phyloP scores from a whole-genome alignment of 2,113 vertebrate genomes.

The Crotalus helleri region DNA sequence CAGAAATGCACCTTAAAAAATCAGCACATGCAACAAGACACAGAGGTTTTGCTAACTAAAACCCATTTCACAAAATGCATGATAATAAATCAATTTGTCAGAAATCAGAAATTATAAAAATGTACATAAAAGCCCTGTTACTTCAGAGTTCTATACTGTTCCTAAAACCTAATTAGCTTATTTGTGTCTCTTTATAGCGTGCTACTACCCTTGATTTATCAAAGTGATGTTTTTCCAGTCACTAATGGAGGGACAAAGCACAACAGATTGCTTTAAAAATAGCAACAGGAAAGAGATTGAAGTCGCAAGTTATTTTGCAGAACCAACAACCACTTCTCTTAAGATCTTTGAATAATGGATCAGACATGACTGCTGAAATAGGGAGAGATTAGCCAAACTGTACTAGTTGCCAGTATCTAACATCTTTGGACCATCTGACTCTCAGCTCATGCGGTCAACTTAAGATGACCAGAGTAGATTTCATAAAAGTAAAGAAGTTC shows the following conservation, averaged over 20 bases:
- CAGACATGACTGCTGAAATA: background rate
- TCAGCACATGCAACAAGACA: too few relatives aligned
- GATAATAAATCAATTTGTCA: background rate
- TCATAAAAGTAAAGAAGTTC: background rate
- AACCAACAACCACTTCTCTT: constrained; percentile 33
- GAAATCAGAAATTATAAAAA: background rate
- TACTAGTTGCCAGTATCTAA: background rate
- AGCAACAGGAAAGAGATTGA: constrained; percentile 21
- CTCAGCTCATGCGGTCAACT: background rate
- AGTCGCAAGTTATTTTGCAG: constrained; percentile 31
- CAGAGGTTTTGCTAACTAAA: background rate
- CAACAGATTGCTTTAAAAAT: constrained; percentile 24
- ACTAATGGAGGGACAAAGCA: constrained; percentile 16
- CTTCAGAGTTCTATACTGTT: constrained; percentile 40
- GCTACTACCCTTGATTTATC: background rate
- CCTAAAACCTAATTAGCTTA: constrained; percentile 10
- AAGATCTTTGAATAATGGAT: constrained; percentile 38
- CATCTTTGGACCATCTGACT: accelerated
- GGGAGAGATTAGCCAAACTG: background rate
- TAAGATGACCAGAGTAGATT: background rate
- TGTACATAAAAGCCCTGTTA: background rate
- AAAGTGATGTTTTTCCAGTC: constrained; percentile 17
- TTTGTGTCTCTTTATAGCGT: background rate
- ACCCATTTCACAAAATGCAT: background rate
- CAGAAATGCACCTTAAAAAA: background rate